phyloP scores from a whole-genome alignment of 2,113 vertebrate species.

The Balaeniceps rex region DNA sequence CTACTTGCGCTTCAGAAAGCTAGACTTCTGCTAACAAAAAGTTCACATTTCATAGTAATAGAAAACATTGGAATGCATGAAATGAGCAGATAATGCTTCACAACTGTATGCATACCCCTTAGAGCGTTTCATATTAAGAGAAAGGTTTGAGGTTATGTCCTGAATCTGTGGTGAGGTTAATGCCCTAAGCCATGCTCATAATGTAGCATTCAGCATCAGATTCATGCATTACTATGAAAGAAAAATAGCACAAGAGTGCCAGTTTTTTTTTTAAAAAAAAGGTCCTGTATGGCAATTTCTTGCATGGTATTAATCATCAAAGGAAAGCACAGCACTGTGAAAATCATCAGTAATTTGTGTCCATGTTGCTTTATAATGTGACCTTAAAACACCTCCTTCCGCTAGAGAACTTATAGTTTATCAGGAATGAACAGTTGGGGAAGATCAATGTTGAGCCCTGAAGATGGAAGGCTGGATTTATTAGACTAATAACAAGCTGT shows the following conservation, averaged over 20 bases:
- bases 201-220: background rate
- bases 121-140: background rate
- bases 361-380: background rate
- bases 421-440: background rate
- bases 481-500: background rate
- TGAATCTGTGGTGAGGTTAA: background rate
- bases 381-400: background rate
- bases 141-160: background rate
- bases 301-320: constrained; percentile 9
- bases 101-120: background rate
- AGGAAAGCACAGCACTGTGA: background rate
- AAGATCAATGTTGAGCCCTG: background rate
- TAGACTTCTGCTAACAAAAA: background rate
- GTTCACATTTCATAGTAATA: background rate
- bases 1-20: background rate
- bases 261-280: background rate
- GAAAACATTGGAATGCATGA: background rate
- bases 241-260: background rate
- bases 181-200: background rate
- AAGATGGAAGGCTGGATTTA: background rate
- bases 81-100: background rate
- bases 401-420: background rate
- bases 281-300: background rate
- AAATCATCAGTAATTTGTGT: constrained; percentile 13
- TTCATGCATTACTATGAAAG: background rate